Evolutionary conservation across 2,888 invertebrate genomes (phyloP).

Genomic region (Protonemura montana): DNA sequence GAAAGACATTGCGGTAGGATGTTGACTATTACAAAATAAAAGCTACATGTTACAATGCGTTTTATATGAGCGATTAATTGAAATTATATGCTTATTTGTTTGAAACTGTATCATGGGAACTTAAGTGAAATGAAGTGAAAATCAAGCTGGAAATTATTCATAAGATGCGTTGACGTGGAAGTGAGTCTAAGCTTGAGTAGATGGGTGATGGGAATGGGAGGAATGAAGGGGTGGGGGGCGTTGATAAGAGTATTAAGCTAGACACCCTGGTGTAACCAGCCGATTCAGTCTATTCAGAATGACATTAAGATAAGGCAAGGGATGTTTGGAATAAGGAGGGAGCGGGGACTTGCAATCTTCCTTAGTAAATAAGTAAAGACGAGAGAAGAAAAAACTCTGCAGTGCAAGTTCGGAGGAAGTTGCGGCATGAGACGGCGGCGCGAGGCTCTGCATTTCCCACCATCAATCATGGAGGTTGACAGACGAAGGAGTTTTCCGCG

Average conservation of each 20-base stretch:
- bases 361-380: conserved; percentile 38
- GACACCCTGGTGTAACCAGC: conserved; percentile 14
- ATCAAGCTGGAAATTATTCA: conserved; percentile 27
- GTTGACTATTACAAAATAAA: no score
- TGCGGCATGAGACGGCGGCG: conserved; percentile 1
- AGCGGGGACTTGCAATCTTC: conserved; percentile 28
- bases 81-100: conserved; percentile 1
- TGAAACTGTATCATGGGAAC: background rate
- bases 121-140: conserved; percentile 26
- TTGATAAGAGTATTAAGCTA: conserved; percentile 32
- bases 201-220: conserved; percentile 1
- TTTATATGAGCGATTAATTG: background rate
- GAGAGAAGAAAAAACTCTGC: background rate
- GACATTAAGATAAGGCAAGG: conserved; percentile 34
- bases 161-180: conserved; percentile 32
- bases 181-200: conserved; percentile 7
- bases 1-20: no score
- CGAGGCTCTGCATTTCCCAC: conserved; percentile 41
- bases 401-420: conserved; percentile 27
- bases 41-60: background rate
- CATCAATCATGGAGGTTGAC: conserved; percentile 45
- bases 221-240: background rate
- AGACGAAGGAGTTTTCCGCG: conserved; percentile 39
- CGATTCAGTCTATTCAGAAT: conserved; percentile 32
- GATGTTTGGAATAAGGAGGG: conserved; percentile 8